Percentiles rank a stretch among this genome's conserved stretches.
Evolutionary conservation across 2,797 vertebrate species (phyloP).

Genomic region (Enteromius viviparus): DNA sequence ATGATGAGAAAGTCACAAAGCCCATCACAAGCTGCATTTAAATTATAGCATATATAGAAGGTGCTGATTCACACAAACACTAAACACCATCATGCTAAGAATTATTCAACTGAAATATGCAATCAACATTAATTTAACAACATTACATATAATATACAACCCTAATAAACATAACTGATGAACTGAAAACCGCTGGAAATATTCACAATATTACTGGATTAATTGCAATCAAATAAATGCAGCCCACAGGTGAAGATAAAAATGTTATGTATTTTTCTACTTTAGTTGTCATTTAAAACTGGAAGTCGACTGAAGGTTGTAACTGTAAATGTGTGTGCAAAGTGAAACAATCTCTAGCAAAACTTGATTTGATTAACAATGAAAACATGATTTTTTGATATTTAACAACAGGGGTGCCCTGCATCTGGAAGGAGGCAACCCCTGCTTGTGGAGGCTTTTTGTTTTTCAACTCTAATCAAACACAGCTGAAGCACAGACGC

Average conservation of each 20-base stretch:
- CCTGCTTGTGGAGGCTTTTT: not conserved
- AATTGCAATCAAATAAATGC: not conserved
- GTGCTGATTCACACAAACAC: no score
- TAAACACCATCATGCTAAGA: no score
- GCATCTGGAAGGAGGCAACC: not conserved
- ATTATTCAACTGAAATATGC: no score
- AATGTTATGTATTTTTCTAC: not conserved
- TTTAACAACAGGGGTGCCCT: slow-evolving; percentile 1
- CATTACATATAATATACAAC: no score
- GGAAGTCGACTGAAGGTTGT: not conserved
- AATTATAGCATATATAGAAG: no score
- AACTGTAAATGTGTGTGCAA: not conserved
- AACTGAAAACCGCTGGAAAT: not conserved
- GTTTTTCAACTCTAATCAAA: slow-evolving; percentile 6
- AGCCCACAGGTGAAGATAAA: not conserved
- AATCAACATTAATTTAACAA: no score
- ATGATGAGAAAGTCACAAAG: no score
- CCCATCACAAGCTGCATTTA: no score
- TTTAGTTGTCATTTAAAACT: not conserved
- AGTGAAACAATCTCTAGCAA: not conserved
- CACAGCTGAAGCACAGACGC: slow-evolving; percentile 20
- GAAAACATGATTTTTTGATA: slow-evolving; percentile 5
- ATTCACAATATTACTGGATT: not conserved
- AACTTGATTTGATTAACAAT: not conserved
- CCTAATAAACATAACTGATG: no score